Percentiles rank a stretch among this genome's conserved stretches.
phyloP scores from a whole-genome alignment of 2,888 invertebrate species.

The Limnephilus marmoratus region DNA sequence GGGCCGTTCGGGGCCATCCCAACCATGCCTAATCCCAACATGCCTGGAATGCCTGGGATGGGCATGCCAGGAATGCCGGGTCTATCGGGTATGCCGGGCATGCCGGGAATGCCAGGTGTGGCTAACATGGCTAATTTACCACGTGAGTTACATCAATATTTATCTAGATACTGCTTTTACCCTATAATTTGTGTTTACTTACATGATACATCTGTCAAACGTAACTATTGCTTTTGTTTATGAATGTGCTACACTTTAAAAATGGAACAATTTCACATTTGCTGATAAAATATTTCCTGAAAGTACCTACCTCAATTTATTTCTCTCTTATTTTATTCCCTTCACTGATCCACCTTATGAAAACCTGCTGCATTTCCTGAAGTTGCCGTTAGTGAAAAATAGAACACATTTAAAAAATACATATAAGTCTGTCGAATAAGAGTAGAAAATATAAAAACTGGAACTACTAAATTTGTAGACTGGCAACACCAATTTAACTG shows the following conservation, averaged over 20 bases:
- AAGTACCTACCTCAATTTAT: neutral
- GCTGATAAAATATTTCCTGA: neutral
- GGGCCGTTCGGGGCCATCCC: conserved; percentile 48
- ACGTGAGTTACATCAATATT: conserved; percentile 10
- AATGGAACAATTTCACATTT: neutral
- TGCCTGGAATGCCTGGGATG: conserved; percentile 63
- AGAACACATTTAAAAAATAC: neutral
- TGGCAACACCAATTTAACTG: too few relatives aligned
- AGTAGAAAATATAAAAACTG: too few relatives aligned
- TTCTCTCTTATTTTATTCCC: neutral
- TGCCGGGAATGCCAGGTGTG: conserved; percentile 24
- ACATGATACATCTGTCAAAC: neutral
- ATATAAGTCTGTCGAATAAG: too few relatives aligned
- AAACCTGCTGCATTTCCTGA: neutral
- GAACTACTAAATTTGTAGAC: too few relatives aligned
- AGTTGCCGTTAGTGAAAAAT: neutral
- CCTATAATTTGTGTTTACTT: neutral
- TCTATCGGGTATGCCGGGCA: conserved; percentile 67
- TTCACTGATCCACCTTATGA: neutral
- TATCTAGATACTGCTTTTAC: neutral
- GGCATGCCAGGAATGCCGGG: conserved; percentile 67
- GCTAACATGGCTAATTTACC: conserved; percentile 35
- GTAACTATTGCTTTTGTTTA: neutral
- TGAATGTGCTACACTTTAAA: neutral
- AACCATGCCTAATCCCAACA: neutral